phyloP scores from a whole-genome alignment of 1,140 invertebrate genomes.

The Ylistrum balloti region DNA sequence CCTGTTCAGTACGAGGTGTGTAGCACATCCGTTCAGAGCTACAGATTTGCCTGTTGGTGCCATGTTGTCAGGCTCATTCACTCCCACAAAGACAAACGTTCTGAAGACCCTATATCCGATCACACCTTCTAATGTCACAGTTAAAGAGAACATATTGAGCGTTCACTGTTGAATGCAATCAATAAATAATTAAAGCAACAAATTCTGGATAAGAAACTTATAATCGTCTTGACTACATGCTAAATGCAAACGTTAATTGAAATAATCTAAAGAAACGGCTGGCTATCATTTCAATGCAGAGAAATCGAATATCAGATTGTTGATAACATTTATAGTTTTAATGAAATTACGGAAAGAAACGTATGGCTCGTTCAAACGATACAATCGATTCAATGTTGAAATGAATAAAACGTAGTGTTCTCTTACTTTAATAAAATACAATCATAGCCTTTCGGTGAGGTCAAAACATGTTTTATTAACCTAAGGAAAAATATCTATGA shows the following conservation, averaged over 20 bases:
- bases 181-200: not conserved
- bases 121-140: not conserved
- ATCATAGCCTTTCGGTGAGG: too few species aligned
- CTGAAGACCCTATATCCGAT: not conserved
- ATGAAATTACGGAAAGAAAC: not conserved
- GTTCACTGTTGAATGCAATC: not conserved
- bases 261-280: not conserved
- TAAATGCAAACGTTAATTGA: not conserved
- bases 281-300: not conserved
- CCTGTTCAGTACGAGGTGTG: not conserved
- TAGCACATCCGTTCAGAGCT: not conserved
- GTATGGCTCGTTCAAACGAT: not conserved
- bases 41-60: not conserved
- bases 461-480: too few species aligned
- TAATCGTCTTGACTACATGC: not conserved
- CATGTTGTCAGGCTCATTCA: not conserved
- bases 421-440: too few species aligned
- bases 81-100: conserved; percentile 6
- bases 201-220: not conserved
- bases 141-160: not conserved
- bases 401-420: too few species aligned
- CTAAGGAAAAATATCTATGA: too few species aligned
- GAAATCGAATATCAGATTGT: not conserved
- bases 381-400: too few species aligned
- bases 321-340: not conserved